Evolutionary conservation across 2,888 invertebrate genomes (phyloP).

Genomic region (Petrolisthes manimaculis): DNA sequence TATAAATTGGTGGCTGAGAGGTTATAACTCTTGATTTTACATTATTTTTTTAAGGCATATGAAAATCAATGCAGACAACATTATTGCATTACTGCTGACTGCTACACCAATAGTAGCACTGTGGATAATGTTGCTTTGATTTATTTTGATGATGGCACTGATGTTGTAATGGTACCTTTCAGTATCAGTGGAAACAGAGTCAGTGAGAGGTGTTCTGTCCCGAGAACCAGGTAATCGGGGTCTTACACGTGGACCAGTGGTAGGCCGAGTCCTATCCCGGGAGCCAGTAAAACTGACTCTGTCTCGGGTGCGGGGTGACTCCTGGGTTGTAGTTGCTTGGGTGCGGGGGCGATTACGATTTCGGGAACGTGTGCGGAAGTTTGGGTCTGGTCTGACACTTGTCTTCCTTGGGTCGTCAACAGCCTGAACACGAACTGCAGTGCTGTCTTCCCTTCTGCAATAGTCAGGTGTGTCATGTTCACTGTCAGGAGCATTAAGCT

Average conservation of each 20-base stretch:
- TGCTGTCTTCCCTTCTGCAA: slow-evolving; percentile 2
- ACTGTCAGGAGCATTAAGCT: background rate
- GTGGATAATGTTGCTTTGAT: no score
- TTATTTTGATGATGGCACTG: no score
- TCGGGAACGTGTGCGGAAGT: background rate
- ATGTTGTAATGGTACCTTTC: no score
- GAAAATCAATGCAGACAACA: no score
- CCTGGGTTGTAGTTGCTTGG: slow-evolving; percentile 3
- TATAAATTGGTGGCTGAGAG: no score
- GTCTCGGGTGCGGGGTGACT: background rate
- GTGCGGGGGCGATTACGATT: background rate
- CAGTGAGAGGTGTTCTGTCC: no score
- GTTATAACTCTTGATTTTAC: no score
- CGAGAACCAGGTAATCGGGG: background rate
- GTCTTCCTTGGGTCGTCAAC: slow-evolving; percentile 3
- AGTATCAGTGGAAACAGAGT: no score
- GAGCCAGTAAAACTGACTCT: background rate
- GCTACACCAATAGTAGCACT: no score
- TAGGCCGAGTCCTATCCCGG: background rate
- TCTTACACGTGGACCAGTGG: background rate
- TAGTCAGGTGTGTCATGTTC: background rate
- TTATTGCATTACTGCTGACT: no score
- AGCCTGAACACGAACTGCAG: slow-evolving; percentile 5
- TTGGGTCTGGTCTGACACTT: background rate
- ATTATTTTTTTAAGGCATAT: no score